These are phyloP conservation scores for Leptura quadrifasciata DNA, from an alignment of 2,888 invertebrate species.

Conservation along the genomic window DNA sequence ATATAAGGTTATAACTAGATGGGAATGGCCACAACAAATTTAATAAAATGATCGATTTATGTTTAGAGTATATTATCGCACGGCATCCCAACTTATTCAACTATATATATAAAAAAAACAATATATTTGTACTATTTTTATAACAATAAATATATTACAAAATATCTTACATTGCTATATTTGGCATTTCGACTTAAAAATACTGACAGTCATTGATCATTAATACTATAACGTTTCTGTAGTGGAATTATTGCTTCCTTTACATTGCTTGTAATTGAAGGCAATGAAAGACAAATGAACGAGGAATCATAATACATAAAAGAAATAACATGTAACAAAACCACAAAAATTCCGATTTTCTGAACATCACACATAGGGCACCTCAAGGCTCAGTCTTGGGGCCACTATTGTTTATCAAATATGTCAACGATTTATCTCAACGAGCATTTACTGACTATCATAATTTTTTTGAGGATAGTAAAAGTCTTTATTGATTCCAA, in stretches of 20 bases:
- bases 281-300: not conserved
- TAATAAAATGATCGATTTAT: not conserved
- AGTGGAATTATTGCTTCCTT: not conserved
- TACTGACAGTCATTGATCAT: slow-evolving; percentile 35
- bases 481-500: no score
- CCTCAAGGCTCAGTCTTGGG: no score
- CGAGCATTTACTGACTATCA: no score
- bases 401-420: no score
- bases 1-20: slow-evolving; percentile 38
- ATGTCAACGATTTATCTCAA: no score
- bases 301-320: no score
- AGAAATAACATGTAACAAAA: no score
- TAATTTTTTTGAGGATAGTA: no score
- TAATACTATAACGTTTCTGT: slow-evolving; percentile 16
- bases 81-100: not conserved
- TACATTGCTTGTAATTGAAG: not conserved
- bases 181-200: slow-evolving; percentile 41
- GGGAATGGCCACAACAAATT: not conserved
- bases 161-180: slow-evolving; percentile 34
- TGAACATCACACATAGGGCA: no score
- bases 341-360: no score
- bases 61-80: not conserved
- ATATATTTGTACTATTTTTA: slow-evolving; percentile 33
- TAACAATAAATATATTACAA: slow-evolving; percentile 45
- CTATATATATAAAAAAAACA: slow-evolving; percentile 33